Evolutionary conservation across 2,113 vertebrate genomes (phyloP).

Genomic region (Odocoileus virginianus): DNA sequence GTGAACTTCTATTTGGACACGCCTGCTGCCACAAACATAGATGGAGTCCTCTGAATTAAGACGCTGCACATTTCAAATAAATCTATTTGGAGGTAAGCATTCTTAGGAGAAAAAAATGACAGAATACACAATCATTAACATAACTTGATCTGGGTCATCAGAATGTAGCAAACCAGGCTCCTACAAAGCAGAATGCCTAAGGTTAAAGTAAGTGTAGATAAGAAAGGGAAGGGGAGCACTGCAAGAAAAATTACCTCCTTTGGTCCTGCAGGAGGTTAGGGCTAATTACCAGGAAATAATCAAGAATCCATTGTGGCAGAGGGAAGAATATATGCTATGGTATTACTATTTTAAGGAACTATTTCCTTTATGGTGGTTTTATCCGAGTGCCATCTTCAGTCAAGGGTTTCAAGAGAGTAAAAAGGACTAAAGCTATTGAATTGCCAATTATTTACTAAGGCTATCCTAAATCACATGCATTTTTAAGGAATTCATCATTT

Average conservation of each 20-base stretch:
- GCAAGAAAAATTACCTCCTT: neutral
- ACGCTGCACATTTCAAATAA: neutral
- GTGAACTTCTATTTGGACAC: neutral
- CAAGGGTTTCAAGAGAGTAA: neutral
- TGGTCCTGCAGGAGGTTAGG: neutral
- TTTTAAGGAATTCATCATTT: slow-evolving; percentile 46
- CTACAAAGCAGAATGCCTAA: neutral
- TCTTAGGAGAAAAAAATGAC: neutral
- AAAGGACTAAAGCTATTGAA: slow-evolving; percentile 27
- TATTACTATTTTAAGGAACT: neutral
- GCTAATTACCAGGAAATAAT: slow-evolving; percentile 44
- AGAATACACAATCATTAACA: neutral
- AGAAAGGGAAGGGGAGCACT: neutral
- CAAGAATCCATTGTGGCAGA: neutral
- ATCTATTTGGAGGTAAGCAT: neutral
- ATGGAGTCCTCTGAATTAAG: neutral
- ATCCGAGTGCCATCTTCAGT: neutral
- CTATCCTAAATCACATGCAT: slow-evolving; percentile 23
- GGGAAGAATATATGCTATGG: neutral
- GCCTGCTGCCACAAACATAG: neutral
- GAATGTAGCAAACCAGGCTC: neutral
- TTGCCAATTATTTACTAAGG: slow-evolving; percentile 34
- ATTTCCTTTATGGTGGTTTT: slow-evolving; percentile 3
- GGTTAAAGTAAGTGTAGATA: neutral
- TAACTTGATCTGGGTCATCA: neutral